Percentiles rank a stretch among this genome's conserved stretches.
phyloP scores from a whole-genome alignment of 2,113 vertebrate genomes.

The Bos taurus region ARS-UCD2.0 NC_037333.1:98198501-98199000 shows the following conservation, averaged over 20 bases:
- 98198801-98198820: not conserved
- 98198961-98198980: not conserved
- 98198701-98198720: slow-evolving; percentile 3
- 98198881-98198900: not conserved
- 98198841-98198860: not conserved
- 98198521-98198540: not conserved
- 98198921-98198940: not conserved
- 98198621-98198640: not conserved
- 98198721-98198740: not conserved
- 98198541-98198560: not conserved
- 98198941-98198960: not conserved
- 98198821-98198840: slow-evolving; percentile 23
- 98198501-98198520: not conserved
- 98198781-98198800: not conserved
- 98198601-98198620: not conserved
- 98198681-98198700: slow-evolving; percentile 14
- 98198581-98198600: not conserved
- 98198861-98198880: not conserved
- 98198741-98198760: slow-evolving; percentile 13
- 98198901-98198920: not conserved
- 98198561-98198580: not conserved
- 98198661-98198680: slow-evolving; percentile 23
- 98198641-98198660: slow-evolving; percentile 5
- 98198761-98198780: slow-evolving; percentile 12
- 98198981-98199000: not conserved